Conservation (phyloP, 2,797 vertebrate species). For the Paratrypauchen microcephalus region DNA sequence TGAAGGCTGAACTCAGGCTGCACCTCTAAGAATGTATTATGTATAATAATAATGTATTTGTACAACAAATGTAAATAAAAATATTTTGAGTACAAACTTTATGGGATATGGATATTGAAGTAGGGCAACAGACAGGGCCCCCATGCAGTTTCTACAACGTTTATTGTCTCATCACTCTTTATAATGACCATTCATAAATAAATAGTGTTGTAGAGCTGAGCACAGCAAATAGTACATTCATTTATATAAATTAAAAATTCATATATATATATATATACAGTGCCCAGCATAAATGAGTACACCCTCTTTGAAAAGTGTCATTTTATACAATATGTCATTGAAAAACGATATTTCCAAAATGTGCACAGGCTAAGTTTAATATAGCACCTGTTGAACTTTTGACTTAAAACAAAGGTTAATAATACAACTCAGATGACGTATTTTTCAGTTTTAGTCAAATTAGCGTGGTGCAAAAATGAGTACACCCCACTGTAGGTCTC, state of each 20-base stretch:
- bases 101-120: not conserved
- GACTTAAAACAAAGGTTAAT: too few relatives aligned
- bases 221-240: slow-evolving; percentile 76
- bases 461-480: too few relatives aligned
- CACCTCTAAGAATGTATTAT: slow-evolving; percentile 3
- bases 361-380: too few relatives aligned
- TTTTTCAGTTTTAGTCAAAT: too few relatives aligned
- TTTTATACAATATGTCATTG: too few relatives aligned
- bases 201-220: slow-evolving; percentile 69
- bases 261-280: too few relatives aligned
- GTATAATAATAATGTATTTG: slow-evolving; percentile 1
- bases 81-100: not conserved
- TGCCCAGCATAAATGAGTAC: too few relatives aligned
- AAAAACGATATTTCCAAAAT: too few relatives aligned
- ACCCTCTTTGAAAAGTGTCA: too few relatives aligned
- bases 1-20: not conserved
- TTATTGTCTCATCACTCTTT: slow-evolving; percentile 68
- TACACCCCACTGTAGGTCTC: too few relatives aligned
- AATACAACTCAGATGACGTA: too few relatives aligned
- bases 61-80: slow-evolving; percentile 22
- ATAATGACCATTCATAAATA: slow-evolving; percentile 63
- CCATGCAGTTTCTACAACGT: slow-evolving; percentile 56
- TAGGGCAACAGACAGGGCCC: slow-evolving; percentile 24
- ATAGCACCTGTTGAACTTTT: too few relatives aligned
- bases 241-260: slow-evolving; percentile 77